Conservation (phyloP, 2,797 vertebrate genomes). For the Enteromius trimaculatus region DNA sequence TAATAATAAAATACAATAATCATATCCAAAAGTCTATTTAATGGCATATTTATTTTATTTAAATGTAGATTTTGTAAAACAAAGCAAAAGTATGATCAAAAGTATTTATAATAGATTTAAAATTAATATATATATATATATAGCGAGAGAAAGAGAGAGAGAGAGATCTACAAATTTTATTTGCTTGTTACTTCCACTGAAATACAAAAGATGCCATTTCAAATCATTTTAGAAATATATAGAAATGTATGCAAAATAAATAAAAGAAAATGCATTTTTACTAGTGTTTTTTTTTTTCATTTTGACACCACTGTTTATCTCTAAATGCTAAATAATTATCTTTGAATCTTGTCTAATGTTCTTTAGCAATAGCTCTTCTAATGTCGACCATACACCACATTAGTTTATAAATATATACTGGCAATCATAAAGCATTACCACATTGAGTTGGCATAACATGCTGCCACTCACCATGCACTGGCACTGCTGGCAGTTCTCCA, state of each 20-base stretch:
- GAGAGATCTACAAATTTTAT: neutral
- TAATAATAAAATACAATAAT: neutral
- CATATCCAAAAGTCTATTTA: neutral
- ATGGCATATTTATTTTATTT: neutral
- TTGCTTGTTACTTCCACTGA: neutral
- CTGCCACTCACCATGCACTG: conserved; percentile 82
- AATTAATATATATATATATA: neutral
- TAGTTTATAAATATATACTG: conserved; percentile 1
- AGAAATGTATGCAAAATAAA: neutral
- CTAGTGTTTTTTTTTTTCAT: neutral
- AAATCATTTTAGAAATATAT: neutral
- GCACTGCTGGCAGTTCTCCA: conserved; percentile 87
- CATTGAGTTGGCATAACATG: neutral
- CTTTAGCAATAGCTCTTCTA: neutral
- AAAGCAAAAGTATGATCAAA: neutral
- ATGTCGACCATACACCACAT: neutral
- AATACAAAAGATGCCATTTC: neutral
- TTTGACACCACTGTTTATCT: too few species aligned
- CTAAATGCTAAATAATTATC: neutral
- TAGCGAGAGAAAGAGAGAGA: too few species aligned
- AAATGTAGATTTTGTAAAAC: neutral
- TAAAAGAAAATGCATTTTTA: neutral
- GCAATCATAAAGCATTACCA: conserved; percentile 10
- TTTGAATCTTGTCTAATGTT: neutral
- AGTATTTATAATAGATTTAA: neutral